Percentiles rank a stretch among this genome's conserved stretches.
Conservation (phyloP, 2,888 invertebrate genomes). For the Rhorus exstirpatorius region DNA sequence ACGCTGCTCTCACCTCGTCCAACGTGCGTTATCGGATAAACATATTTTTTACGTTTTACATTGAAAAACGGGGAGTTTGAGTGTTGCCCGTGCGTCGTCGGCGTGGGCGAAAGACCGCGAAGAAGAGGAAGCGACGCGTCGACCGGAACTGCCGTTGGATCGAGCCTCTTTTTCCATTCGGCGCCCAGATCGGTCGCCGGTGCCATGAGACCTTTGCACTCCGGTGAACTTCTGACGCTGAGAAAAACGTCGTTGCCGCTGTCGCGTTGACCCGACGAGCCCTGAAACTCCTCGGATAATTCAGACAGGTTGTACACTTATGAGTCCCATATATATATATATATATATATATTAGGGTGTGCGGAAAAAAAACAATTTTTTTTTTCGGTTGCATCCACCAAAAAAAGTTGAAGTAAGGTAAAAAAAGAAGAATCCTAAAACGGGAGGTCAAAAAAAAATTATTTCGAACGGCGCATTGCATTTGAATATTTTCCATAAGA, state of each 20-base stretch:
- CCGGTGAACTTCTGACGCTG: constrained; percentile 83
- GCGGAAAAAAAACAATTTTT: too few relatives aligned
- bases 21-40: constrained; percentile 88
- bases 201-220: constrained; percentile 83
- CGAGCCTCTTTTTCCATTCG: constrained; percentile 83
- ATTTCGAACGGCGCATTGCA: too few relatives aligned
- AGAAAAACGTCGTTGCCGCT: constrained; percentile 82
- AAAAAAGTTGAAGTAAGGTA: too few relatives aligned
- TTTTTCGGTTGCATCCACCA: too few relatives aligned
- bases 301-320: neutral
- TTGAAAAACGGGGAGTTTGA: constrained; percentile 87
- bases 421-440: too few relatives aligned
- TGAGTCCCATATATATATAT: too few relatives aligned
- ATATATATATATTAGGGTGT: too few relatives aligned
- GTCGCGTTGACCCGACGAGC: constrained; percentile 78
- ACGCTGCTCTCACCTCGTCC: constrained; percentile 88
- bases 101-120: constrained; percentile 86
- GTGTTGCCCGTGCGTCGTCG: constrained; percentile 78
- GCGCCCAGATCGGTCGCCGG: constrained; percentile 83
- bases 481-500: too few relatives aligned
- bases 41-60: constrained; percentile 89
- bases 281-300: constrained; percentile 68
- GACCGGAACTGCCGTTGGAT: constrained; percentile 67
- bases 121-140: constrained; percentile 88
- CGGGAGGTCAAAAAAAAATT: too few relatives aligned